phyloP scores from a whole-genome alignment of 1,140 invertebrate genomes.

The Drosophila bocqueti region DNA sequence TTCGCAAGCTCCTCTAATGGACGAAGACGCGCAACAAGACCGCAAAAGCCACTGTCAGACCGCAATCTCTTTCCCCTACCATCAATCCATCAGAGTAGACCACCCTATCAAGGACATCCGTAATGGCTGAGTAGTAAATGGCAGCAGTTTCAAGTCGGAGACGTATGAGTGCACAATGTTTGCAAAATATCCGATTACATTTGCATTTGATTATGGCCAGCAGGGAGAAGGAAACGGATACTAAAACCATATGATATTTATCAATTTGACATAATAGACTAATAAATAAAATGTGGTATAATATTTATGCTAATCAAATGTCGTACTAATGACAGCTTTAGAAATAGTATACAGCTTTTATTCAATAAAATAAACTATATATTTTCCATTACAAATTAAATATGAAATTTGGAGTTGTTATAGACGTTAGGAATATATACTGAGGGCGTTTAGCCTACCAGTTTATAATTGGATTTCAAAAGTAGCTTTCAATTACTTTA shows the following conservation, averaged over 20 bases:
- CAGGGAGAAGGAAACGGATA: neutral
- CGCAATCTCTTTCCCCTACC: constrained; percentile 30
- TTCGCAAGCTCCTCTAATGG: constrained; percentile 64
- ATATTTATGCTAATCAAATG: neutral
- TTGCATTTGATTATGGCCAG: constrained; percentile 49
- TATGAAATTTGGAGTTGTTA: neutral
- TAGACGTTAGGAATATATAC: neutral
- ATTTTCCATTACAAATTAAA: neutral
- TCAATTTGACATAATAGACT: constrained; percentile 43
- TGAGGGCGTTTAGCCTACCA: neutral
- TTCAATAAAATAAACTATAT: neutral
- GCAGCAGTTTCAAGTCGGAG: constrained; percentile 37
- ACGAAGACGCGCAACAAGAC: constrained; percentile 40
- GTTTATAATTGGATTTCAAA: neutral
- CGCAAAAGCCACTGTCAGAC: constrained; percentile 53
- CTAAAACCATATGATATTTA: constrained; percentile 11
- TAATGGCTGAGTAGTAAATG: constrained; percentile 43
- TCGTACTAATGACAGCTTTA: too few relatives aligned
- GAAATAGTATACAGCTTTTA: too few relatives aligned
- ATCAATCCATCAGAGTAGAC: constrained; percentile 27
- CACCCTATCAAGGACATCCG: constrained; percentile 32
- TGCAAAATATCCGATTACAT: constrained; percentile 64
- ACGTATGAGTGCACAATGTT: constrained; percentile 35
- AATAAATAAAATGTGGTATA: constrained; percentile 25
- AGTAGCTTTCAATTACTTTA: too few relatives aligned